These are phyloP conservation scores for Numida meleagris DNA, from an alignment of 2,113 vertebrate genomes.

Conservation along the genomic window DNA sequence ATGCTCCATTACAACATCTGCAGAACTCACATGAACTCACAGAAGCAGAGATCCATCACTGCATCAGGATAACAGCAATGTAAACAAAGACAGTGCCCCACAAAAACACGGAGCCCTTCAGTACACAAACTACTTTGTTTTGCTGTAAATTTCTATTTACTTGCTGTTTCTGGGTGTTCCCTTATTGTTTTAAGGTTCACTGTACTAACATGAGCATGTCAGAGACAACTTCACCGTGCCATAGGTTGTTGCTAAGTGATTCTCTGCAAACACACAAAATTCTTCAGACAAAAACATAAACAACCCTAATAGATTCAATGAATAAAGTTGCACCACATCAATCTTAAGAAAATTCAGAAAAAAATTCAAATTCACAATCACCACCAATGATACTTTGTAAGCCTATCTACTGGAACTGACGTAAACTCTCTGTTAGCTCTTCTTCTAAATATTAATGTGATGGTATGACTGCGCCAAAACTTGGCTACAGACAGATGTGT, in stretches of 20 bases:
- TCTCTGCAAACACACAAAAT: slow-evolving; percentile 63
- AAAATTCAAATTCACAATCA: slow-evolving; percentile 72
- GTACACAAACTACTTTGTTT: neutral
- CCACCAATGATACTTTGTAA: slow-evolving; percentile 57
- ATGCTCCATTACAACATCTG: neutral
- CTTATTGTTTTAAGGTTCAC: slow-evolving; percentile 19
- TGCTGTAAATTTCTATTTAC: slow-evolving; percentile 28
- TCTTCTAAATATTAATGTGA: slow-evolving; percentile 60
- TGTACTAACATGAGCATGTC: neutral
- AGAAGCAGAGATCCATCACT: neutral
- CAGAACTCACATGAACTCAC: neutral
- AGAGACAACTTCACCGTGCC: neutral
- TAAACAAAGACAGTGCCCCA: neutral
- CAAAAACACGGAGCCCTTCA: neutral
- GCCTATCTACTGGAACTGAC: slow-evolving; percentile 57
- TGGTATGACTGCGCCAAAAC: neutral
- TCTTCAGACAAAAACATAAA: slow-evolving; percentile 65
- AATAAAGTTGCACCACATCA: slow-evolving; percentile 68
- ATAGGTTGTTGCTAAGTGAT: slow-evolving; percentile 50
- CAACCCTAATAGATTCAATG: slow-evolving; percentile 69
- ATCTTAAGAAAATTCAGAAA: slow-evolving; percentile 60
- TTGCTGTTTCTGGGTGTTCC: slow-evolving; percentile 31
- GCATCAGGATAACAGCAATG: neutral
- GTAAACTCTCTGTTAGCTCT: slow-evolving; percentile 62
- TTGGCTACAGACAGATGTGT: neutral